Evolutionary conservation across 2,797 vertebrate species (phyloP), one percentile per base, ranked within the genome.

Genomic region (Anisognathus igniventris): DNA sequence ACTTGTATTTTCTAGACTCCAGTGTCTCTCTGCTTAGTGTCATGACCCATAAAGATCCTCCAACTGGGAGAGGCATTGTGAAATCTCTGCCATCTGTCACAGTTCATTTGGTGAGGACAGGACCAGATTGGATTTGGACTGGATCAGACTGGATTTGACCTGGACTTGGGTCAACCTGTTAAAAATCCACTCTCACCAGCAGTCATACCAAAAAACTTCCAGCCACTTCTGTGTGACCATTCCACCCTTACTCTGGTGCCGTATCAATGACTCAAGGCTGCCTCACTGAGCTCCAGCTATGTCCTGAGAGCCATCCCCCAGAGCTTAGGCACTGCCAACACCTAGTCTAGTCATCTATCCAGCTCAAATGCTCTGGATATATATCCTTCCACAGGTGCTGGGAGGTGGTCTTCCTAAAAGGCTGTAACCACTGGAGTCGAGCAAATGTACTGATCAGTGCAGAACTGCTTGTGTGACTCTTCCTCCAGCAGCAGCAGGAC

Each of bases 231-330:
- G 9, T 42, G 71, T 24, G 71, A 28, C 15, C 1, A 0, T 21
- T 77, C 45, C 39, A 21, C 25, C 28, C 28, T 25, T 10, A 6
- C 56, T 17, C 24, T 27, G 30, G 12, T 71, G 39, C 14, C 4
- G 4, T 2, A 2, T 3, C 3, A 2, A 8, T 42, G n/a, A 17
- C 35, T 62, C 6, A 0, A 19, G 31, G 20, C 6, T 77, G 10
- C 35, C 7, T 2, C 0, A 0, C 35, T 33, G 37, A 86, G 44
- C 23, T 78, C 44, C 28, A 56, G 20, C 23, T 48, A 0, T 21
- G 67, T 66, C 44, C 80, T 88, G 25, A 62, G 58, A 66, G 15
- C 16, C 20, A n/a, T 10, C 7, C 9, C 14, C 25, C 19, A 23
- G 33, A 77, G 27, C n/a, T 85, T 23, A 12, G 10, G 11, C 14